A percentile compares a stretch with the other conserved stretches of the same genome.
Evolutionary conservation across 2,888 invertebrate genomes (phyloP).

Genomic region (Dryococelus australis): DNA sequence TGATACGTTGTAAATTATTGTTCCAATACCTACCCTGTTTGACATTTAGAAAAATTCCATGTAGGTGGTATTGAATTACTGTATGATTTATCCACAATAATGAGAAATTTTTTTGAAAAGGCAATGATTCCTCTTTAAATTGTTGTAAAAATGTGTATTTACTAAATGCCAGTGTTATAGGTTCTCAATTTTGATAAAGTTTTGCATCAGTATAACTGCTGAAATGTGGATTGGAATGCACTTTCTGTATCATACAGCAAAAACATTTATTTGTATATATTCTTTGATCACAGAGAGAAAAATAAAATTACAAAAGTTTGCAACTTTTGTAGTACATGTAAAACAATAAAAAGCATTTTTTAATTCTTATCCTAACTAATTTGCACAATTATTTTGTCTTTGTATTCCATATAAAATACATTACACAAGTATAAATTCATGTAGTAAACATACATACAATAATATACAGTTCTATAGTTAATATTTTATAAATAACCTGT

Average conservation of each 20-base stretch:
- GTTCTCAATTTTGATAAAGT: too few species aligned
- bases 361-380: not conserved
- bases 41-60: too few species aligned
- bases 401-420: conserved; percentile 9
- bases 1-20: too few species aligned
- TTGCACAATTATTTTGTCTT: not conserved
- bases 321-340: not conserved
- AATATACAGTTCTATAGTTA: not conserved
- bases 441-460: not conserved
- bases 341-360: not conserved
- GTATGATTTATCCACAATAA: too few species aligned
- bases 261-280: not conserved
- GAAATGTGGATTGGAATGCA: too few species aligned
- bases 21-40: too few species aligned
- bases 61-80: too few species aligned
- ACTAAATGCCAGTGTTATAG: too few species aligned
- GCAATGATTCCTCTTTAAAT: too few species aligned
- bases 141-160: too few species aligned
- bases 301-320: not conserved
- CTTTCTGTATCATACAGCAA: not conserved
- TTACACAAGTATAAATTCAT: conserved; percentile 3
- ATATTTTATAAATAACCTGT: conserved; percentile 11
- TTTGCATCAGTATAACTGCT: too few species aligned
- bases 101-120: too few species aligned
- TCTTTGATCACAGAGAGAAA: not conserved